Conservation (phyloP, 2,113 vertebrate species). For the Pionites leucogaster region DNA sequence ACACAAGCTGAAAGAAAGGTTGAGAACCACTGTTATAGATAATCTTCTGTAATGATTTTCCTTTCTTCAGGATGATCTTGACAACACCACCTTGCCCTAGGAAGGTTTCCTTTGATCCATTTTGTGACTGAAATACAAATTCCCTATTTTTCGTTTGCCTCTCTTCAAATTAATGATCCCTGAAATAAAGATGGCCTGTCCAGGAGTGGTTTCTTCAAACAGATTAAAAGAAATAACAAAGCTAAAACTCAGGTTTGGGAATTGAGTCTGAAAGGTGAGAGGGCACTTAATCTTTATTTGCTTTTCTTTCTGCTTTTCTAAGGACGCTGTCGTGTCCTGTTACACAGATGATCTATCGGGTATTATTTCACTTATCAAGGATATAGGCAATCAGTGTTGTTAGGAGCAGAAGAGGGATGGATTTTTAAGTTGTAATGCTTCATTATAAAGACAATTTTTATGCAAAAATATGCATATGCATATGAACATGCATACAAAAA, state of each 20-base stretch:
- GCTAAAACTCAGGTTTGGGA: not conserved
- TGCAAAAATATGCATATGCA: not conserved
- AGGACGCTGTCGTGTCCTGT: not conserved
- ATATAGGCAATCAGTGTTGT: not conserved
- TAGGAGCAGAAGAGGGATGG: not conserved
- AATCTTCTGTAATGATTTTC: conserved; percentile 65
- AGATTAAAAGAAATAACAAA: conserved; percentile 46
- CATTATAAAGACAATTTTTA: not conserved
- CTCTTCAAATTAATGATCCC: conserved; percentile 39
- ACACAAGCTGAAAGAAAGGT: conserved; percentile 31
- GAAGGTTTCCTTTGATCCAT: conserved; percentile 43
- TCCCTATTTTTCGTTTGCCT: not conserved
- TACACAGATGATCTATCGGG: not conserved
- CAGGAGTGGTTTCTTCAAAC: conserved; percentile 1
- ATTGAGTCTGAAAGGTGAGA: not conserved
- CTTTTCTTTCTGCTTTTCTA: not conserved
- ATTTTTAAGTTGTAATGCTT: not conserved
- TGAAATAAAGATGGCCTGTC: not conserved
- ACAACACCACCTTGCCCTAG: conserved; percentile 53
- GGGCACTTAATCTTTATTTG: not conserved
- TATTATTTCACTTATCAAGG: not conserved
- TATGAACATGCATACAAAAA: not conserved
- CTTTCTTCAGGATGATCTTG: conserved; percentile 56
- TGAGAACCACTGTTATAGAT: conserved; percentile 43
- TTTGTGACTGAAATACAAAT: conserved; percentile 63